phyloP scores from a whole-genome alignment of 2,113 vertebrate genomes.

The Albula goreensis region DNA sequence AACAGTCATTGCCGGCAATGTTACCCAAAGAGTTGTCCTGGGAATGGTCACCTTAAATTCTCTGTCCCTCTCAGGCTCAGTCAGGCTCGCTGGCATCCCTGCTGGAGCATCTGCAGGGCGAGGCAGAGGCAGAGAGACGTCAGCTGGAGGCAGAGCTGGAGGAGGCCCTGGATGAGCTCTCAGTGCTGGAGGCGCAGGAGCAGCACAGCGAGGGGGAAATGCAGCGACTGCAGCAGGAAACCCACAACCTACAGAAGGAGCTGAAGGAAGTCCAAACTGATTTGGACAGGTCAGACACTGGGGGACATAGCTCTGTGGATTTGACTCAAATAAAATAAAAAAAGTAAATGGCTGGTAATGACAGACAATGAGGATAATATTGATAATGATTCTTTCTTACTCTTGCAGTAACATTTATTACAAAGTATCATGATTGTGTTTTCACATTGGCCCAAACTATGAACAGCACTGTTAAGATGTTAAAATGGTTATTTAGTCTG shows the following conservation, averaged over 20 bases:
- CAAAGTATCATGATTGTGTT: no score
- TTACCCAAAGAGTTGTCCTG: no score
- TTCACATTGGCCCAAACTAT: no score
- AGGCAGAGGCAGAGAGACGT: constrained; percentile 62
- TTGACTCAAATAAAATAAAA: no score
- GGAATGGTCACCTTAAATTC: no score
- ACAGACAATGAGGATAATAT: no score
- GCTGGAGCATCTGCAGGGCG: constrained; percentile 70
- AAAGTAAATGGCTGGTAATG: no score
- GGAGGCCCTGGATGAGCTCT: constrained; percentile 78
- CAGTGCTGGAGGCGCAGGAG: constrained; percentile 76
- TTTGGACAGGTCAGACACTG: constrained; percentile 71
- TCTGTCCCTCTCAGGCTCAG: constrained; percentile 62
- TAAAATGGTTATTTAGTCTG: no score
- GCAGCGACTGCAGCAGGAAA: constrained; percentile 69
- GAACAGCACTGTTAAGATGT: no score
- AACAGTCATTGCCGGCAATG: no score
- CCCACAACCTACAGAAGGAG: constrained; percentile 63
- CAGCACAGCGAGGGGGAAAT: constrained; percentile 57
- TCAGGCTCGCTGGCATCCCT: constrained; percentile 68
- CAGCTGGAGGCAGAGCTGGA: constrained; percentile 80
- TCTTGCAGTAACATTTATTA: no score
- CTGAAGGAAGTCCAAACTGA: constrained; percentile 63
- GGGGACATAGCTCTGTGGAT: neutral
- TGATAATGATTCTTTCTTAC: no score